phyloP scores from a whole-genome alignment of 2,888 invertebrate genomes.

The Ommatoiulus sabulosus region DNA sequence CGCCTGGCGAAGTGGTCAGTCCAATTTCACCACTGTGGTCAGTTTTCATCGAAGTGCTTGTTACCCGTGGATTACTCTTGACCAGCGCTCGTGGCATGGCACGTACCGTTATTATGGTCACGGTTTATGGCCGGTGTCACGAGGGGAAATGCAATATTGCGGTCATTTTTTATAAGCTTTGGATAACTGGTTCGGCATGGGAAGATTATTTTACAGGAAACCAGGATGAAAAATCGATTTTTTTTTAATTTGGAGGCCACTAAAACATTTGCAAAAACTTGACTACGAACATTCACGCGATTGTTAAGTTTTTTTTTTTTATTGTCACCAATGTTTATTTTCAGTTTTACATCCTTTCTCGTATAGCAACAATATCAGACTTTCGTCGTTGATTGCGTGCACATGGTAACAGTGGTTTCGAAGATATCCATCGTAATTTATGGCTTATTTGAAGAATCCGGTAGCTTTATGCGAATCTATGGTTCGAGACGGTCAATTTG shows the following conservation, averaged over 20 bases:
- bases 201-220: too few relatives aligned
- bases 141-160: constrained; percentile 3
- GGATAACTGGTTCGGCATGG: too few relatives aligned
- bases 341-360: neutral
- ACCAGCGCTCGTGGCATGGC: neutral
- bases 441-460: too few relatives aligned
- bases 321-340: constrained; percentile 50
- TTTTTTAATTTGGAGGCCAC: too few relatives aligned
- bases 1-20: neutral
- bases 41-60: neutral
- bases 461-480: neutral
- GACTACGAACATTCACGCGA: too few relatives aligned
- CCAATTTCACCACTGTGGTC: neutral
- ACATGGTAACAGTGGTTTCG: too few relatives aligned
- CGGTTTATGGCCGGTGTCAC: constrained; percentile 11
- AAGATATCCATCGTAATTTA: too few relatives aligned
- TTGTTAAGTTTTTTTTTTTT: too few relatives aligned
- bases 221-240: too few relatives aligned
- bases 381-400: too few relatives aligned
- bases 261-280: too few relatives aligned
- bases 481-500: neutral
- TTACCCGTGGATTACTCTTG: constrained; percentile 7
- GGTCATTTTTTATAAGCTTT: neutral
- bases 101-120: constrained; percentile 10
- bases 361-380: too few relatives aligned